phyloP scores from a whole-genome alignment of 2,888 invertebrate species.

The Folsomia manolachei region DNA sequence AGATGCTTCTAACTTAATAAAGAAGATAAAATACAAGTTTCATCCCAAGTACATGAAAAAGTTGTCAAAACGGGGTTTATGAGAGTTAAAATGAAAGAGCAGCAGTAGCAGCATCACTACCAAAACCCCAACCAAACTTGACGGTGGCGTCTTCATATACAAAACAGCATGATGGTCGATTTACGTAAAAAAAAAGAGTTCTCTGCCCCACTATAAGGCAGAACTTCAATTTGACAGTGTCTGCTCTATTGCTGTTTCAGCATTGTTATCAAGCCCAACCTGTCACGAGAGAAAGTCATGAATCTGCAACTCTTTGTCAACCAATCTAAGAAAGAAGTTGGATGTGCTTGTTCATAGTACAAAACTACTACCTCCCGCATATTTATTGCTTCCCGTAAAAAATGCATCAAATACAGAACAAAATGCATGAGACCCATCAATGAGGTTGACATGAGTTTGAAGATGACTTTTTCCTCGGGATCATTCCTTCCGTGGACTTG shows the following conservation, averaged over 20 bases:
- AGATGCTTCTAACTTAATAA: not conserved
- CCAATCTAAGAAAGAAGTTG: too few relatives aligned
- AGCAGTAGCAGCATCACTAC: too few relatives aligned
- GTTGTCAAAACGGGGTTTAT: conserved; percentile 16
- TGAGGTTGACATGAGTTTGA: conserved; percentile 37
- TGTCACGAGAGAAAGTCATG: conserved; percentile 42
- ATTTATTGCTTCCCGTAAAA: conserved; percentile 48
- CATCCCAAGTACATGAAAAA: conserved; percentile 8
- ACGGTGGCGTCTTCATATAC: not conserved
- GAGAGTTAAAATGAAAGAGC: not conserved
- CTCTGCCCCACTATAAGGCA: too few relatives aligned
- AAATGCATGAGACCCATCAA: conserved; percentile 44
- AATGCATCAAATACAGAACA: conserved; percentile 49
- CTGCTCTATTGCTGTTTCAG: conserved; percentile 45
- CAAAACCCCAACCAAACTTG: too few relatives aligned
- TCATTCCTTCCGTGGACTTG: not conserved
- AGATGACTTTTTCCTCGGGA: not conserved
- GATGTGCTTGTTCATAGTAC: too few relatives aligned
- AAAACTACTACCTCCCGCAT: conserved; percentile 42
- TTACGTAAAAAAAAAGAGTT: conserved; percentile 28
- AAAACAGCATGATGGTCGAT: conserved; percentile 22
- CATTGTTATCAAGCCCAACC: conserved; percentile 44
- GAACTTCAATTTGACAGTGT: conserved; percentile 44
- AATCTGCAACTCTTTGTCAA: conserved; percentile 41
- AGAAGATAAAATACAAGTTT: not conserved